phyloP scores from a whole-genome alignment of 2,888 invertebrate genomes.

The Oegoconia quadripuncta region DNA sequence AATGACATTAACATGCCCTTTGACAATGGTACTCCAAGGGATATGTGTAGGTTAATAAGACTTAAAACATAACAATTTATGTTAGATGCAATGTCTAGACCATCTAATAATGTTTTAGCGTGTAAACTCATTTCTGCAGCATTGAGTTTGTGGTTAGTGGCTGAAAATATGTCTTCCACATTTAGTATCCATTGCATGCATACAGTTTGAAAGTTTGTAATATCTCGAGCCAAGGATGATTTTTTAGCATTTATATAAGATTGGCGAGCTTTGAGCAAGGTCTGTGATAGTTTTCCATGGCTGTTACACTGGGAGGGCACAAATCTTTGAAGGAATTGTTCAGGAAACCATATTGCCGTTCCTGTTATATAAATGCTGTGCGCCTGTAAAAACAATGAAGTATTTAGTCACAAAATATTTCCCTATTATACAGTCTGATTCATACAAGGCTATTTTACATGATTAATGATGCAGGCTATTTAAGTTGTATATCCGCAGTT shows the following conservation, averaged over 20 bases:
- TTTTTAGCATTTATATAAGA: conserved; percentile 78
- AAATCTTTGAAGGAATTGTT: conserved; percentile 85
- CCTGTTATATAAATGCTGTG: conserved; percentile 89
- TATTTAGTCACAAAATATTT: neutral
- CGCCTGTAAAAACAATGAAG: conserved; percentile 67
- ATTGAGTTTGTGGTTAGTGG: conserved; percentile 52
- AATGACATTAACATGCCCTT: conserved; percentile 86
- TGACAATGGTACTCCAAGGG: conserved; percentile 86
- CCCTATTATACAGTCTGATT: neutral
- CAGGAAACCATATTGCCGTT: conserved; percentile 91
- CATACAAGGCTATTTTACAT: neutral
- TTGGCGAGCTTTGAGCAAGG: conserved; percentile 73
- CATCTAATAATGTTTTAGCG: conserved; percentile 69
- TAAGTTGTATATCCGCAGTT: too few species aligned
- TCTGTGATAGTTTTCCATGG: conserved; percentile 65
- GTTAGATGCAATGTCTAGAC: conserved; percentile 83
- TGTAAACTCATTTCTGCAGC: conserved; percentile 67
- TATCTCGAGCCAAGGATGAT: conserved; percentile 81
- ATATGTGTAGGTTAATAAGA: conserved; percentile 83
- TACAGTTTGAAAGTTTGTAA: conserved; percentile 58
- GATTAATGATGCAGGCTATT: too few species aligned
- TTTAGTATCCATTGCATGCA: conserved; percentile 60
- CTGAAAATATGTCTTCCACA: conserved; percentile 58
- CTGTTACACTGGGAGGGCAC: conserved; percentile 77
- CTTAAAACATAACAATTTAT: conserved; percentile 75